Percentiles rank a stretch among this genome's conserved stretches.
phyloP scores from a whole-genome alignment of 2,888 invertebrate species.

The Stenolophus ochropezus region DNA sequence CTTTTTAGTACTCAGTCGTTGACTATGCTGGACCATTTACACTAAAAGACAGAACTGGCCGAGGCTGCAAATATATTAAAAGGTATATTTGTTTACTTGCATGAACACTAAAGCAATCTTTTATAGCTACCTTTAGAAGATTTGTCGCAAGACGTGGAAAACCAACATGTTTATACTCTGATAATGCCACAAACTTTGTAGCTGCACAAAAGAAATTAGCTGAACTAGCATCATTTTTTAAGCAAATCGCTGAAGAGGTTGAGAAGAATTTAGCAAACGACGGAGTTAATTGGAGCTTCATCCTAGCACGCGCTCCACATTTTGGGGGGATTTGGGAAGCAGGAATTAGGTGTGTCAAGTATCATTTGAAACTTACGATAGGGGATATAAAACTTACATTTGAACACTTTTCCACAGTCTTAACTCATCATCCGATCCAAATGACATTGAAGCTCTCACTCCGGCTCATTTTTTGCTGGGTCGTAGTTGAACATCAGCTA shows the following conservation, averaged over 20 bases:
- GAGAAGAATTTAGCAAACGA: neutral
- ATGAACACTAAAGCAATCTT: neutral
- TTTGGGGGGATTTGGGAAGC: slow-evolving; percentile 66
- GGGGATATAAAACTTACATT: slow-evolving; percentile 61
- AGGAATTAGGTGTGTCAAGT: slow-evolving; percentile 65
- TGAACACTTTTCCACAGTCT: slow-evolving; percentile 64
- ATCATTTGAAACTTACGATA: slow-evolving; percentile 63
- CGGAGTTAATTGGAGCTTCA: slow-evolving; percentile 64
- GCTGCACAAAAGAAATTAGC: neutral
- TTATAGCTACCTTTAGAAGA: neutral
- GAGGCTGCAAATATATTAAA: no score
- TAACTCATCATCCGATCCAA: slow-evolving; percentile 62
- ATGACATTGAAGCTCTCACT: slow-evolving; percentile 63
- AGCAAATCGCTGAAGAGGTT: neutral
- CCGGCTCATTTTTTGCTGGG: slow-evolving; percentile 68
- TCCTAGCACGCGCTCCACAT: slow-evolving; percentile 64
- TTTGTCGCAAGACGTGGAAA: neutral
- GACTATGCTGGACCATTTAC: no score
- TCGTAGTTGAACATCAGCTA: slow-evolving; percentile 60
- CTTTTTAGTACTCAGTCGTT: no score
- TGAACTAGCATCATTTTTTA: neutral
- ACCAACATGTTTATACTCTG: neutral
- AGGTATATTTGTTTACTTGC: no score
- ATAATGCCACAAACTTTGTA: slow-evolving; percentile 18
- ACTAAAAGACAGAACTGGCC: no score